Evolutionary conservation across 2,113 vertebrate genomes (phyloP).

Genomic region (Toxotes chatareus): DNA sequence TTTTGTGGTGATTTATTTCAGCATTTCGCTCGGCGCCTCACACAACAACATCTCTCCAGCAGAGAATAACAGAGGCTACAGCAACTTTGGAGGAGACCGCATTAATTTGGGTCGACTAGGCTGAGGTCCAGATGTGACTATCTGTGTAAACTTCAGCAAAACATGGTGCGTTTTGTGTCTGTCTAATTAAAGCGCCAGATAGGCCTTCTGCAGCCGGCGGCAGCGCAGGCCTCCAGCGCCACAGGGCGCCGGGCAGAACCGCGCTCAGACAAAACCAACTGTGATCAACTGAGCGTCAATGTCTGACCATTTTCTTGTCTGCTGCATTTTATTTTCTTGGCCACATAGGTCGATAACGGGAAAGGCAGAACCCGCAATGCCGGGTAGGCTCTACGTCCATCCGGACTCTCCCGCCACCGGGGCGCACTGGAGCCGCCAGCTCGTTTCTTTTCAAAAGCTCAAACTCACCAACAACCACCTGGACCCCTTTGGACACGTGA

Average conservation of each 20-base stretch:
- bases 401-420: slow-evolving; percentile 96
- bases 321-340: background rate
- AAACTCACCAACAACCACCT: slow-evolving; percentile 99
- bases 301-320: background rate
- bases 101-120: background rate
- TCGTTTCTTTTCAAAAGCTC: slow-evolving; percentile 98
- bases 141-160: slow-evolving; percentile 11
- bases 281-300: slow-evolving; percentile 9
- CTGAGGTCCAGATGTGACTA: slow-evolving; percentile 22
- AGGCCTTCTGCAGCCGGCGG: slow-evolving; percentile 26
- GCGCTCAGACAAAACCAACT: slow-evolving; percentile 16
- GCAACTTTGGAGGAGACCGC: background rate
- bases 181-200: slow-evolving; percentile 51
- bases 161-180: background rate
- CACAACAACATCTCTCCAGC: background rate
- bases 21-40: no score
- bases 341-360: slow-evolving; percentile 91
- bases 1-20: background rate
- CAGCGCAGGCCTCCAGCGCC: slow-evolving; percentile 12
- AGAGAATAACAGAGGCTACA: background rate
- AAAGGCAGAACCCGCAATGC: slow-evolving; percentile 98
- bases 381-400: slow-evolving; percentile 94
- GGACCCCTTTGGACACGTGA: slow-evolving; percentile 97
- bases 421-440: slow-evolving; percentile 96
- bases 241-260: background rate